Percentiles rank a stretch among this genome's conserved stretches.
Conservation (phyloP, 2,113 vertebrate genomes). For the Xiphophorus maculatus region DNA sequence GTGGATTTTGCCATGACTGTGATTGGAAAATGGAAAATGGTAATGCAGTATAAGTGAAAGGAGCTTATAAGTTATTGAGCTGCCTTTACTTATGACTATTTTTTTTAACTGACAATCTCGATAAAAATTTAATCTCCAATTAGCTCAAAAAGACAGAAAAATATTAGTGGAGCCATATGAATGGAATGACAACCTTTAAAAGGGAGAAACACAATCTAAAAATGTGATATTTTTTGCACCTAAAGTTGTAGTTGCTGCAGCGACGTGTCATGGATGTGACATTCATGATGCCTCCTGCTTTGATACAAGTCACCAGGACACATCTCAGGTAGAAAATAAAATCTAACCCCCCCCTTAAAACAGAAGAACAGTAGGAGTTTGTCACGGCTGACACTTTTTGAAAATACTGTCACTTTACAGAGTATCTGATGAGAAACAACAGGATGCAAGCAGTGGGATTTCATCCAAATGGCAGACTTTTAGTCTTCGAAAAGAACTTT, state of each 20-base stretch:
- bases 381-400: not conserved
- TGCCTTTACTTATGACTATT: not conserved
- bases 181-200: constrained; percentile 1
- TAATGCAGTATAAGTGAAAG: not conserved
- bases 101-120: not conserved
- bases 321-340: constrained; percentile 1
- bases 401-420: constrained; percentile 16
- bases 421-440: constrained; percentile 7
- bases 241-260: not conserved
- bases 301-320: constrained; percentile 2
- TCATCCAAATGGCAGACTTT: constrained; percentile 7
- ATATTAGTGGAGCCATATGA: constrained; percentile 1
- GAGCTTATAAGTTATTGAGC: not conserved
- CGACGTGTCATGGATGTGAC: constrained; percentile 1
- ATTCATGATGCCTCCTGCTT: not conserved
- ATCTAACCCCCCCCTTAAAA: not conserved
- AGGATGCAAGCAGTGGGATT: constrained; percentile 12
- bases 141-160: constrained; percentile 19
- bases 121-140: constrained; percentile 19
- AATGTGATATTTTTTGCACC: not conserved
- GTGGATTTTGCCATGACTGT: constrained; percentile 10
- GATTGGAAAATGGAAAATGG: constrained; percentile 8
- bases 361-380: constrained; percentile 7
- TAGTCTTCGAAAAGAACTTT: constrained; percentile 11
- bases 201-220: not conserved